Conservation (phyloP, 2,797 vertebrate genomes). For the Poliocrania exsul region DNA sequence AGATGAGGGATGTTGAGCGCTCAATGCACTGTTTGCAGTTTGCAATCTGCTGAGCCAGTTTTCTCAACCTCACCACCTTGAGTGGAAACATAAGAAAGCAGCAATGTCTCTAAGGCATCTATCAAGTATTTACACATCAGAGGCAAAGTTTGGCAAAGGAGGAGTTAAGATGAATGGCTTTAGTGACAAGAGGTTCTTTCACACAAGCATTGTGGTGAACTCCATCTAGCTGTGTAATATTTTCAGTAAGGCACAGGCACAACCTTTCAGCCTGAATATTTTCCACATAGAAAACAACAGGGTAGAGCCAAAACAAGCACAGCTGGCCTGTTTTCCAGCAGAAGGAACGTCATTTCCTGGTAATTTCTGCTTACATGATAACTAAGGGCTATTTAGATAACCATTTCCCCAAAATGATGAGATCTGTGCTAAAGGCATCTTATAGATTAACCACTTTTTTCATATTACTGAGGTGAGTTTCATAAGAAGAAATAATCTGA, state of each 20-base stretch:
- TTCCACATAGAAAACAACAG: constrained; percentile 68
- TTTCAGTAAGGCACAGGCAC: constrained; percentile 51
- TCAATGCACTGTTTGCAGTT: constrained; percentile 98
- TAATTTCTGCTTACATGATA: constrained; percentile 74
- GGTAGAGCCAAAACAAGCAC: constrained; percentile 78
- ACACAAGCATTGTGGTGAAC: not conserved
- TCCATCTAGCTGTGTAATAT: constrained; percentile 31
- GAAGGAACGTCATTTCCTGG: constrained; percentile 75
- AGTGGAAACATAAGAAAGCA: constrained; percentile 21
- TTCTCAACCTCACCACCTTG: constrained; percentile 91
- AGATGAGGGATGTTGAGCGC: constrained; percentile 93
- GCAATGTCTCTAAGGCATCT: not conserved
- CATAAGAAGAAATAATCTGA: constrained; percentile 50
- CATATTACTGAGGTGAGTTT: constrained; percentile 24
- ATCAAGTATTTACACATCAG: not conserved
- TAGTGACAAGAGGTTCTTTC: not conserved
- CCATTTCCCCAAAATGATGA: constrained; percentile 61
- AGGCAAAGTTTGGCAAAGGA: not conserved
- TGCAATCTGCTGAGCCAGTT: constrained; percentile 94
- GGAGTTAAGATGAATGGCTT: not conserved
- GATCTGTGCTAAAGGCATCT: constrained; percentile 19
- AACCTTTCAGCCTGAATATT: constrained; percentile 66
- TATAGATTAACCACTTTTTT: constrained; percentile 26
- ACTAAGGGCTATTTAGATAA: constrained; percentile 75
- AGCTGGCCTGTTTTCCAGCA: constrained; percentile 73